Evolutionary conservation across 2,113 vertebrate species (phyloP).

Genomic region (Coreoperca whiteheadi): DNA sequence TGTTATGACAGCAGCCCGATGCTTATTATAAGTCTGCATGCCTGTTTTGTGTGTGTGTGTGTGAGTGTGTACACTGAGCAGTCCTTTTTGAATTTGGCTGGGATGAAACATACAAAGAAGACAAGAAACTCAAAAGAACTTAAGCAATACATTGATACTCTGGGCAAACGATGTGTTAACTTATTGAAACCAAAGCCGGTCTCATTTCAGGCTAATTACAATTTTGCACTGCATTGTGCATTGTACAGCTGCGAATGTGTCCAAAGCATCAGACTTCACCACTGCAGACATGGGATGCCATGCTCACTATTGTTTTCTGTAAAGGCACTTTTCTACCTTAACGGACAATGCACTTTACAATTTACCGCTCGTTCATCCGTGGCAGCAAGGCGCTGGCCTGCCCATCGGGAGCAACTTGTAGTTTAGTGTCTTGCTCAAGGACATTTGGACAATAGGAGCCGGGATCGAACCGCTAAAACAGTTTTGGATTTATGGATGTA

Average conservation of each 20-base stretch:
- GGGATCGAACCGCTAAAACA: background rate
- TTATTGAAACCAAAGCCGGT: background rate
- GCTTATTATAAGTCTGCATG: slow-evolving; percentile 18
- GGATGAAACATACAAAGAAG: background rate
- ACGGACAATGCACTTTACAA: too few relatives aligned
- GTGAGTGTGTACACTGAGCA: background rate
- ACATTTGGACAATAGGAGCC: background rate
- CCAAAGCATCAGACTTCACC: background rate
- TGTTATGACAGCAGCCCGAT: slow-evolving; percentile 54
- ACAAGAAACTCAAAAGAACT: background rate
- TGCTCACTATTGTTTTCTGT: background rate
- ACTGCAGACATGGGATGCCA: background rate
- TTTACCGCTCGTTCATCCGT: too few relatives aligned
- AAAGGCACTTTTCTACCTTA: too few relatives aligned
- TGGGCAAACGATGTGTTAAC: background rate
- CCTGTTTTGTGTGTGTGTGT: slow-evolving; percentile 1
- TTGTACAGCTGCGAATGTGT: background rate
- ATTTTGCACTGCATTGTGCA: background rate
- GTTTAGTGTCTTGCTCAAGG: background rate
- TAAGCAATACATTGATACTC: too few relatives aligned
- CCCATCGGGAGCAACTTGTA: too few relatives aligned
- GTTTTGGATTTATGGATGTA: background rate
- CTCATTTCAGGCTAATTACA: background rate
- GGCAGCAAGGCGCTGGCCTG: too few relatives aligned
- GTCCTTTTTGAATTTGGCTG: background rate